These are phyloP conservation scores for Speoplatyrhinus poulsoni DNA, from an alignment of 2,113 vertebrate species.

Conservation along the genomic window DNA sequence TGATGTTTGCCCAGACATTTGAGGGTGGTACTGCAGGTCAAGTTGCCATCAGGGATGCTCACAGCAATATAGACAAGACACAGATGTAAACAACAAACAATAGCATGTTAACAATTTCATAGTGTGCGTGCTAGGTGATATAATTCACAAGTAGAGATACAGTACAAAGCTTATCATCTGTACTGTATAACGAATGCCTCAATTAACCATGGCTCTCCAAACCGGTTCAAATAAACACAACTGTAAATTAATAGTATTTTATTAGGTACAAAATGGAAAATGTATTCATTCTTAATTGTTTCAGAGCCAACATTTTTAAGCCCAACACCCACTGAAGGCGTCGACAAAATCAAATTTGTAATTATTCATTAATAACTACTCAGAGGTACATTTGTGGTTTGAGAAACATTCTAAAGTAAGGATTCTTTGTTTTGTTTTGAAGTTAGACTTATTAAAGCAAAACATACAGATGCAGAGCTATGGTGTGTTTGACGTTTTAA, in stretches of 20 bases:
- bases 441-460: slow-evolving; percentile 18
- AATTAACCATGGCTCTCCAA: background rate
- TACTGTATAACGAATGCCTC: slow-evolving; percentile 8
- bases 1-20: slow-evolving; percentile 21
- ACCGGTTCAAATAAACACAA: too few species aligned
- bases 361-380: background rate
- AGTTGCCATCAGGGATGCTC: slow-evolving; percentile 23
- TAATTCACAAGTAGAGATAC: slow-evolving; percentile 19
- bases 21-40: slow-evolving; percentile 40
- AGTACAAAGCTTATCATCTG: slow-evolving; percentile 13
- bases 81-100: slow-evolving; percentile 48
- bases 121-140: slow-evolving; percentile 4
- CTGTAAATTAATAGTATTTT: too few species aligned
- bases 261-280: background rate
- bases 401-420: too few species aligned
- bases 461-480: background rate
- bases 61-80: slow-evolving; percentile 4
- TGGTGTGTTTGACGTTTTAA: slow-evolving; percentile 17
- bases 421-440: background rate
- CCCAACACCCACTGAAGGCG: too few species aligned
- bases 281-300: background rate
- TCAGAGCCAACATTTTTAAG: background rate
- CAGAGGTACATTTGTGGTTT: too few species aligned
- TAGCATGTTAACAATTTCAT: slow-evolving; percentile 41
- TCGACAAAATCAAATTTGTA: too few species aligned